Evolutionary conservation across 2,888 invertebrate genomes (phyloP).

Genomic region (Archips crataeganus): DNA sequence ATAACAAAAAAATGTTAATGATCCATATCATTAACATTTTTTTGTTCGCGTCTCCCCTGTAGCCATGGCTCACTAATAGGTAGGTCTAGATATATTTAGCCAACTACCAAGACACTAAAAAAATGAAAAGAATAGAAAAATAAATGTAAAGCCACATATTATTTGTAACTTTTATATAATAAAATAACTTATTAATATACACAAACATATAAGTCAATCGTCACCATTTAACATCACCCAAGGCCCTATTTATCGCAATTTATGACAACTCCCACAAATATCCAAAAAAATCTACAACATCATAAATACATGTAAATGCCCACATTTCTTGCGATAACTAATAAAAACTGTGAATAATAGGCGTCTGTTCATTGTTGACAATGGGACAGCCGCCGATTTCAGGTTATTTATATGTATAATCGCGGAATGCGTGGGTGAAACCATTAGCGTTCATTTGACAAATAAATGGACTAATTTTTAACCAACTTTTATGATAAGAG

Average conservation of each 20-base stretch:
- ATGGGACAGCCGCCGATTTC: background rate
- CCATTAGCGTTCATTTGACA: conserved; percentile 12
- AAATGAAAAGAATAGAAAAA: too few relatives aligned
- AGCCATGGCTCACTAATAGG: too few relatives aligned
- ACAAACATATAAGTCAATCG: conserved; percentile 20
- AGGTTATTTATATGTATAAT: conserved; percentile 11
- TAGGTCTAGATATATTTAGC: too few relatives aligned
- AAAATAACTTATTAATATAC: background rate
- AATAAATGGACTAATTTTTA: background rate
- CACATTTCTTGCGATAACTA: background rate
- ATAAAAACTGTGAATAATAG: conserved; percentile 21
- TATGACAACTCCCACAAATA: conserved; percentile 21
- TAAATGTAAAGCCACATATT: too few relatives aligned
- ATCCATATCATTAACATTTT: too few relatives aligned
- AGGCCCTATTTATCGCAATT: conserved; percentile 13
- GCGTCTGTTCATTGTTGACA: conserved; percentile 13
- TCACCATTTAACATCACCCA: conserved; percentile 5
- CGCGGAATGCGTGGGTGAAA: background rate
- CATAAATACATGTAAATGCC: conserved; percentile 30
- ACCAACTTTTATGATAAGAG: too few relatives aligned
- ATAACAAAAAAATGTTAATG: too few relatives aligned
- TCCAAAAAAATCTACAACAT: background rate
- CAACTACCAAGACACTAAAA: too few relatives aligned
- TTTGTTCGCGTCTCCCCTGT: too few relatives aligned
- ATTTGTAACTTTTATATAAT: background rate